These are phyloP conservation scores for Sander lucioperca DNA, from an alignment of 2,113 vertebrate genomes.

Conservation along the genomic window DNA sequence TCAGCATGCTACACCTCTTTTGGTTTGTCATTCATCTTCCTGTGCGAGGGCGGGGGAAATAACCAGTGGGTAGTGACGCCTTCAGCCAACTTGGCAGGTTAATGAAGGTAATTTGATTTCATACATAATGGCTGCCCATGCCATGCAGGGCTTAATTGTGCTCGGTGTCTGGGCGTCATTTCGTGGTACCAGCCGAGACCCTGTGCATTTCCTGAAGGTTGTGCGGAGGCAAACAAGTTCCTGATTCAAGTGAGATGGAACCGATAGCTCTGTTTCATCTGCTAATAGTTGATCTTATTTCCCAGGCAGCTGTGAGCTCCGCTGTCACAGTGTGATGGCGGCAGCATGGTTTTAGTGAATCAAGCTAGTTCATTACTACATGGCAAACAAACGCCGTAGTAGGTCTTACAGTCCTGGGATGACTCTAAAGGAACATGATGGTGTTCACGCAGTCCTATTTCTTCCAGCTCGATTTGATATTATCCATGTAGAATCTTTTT, in stretches of 20 bases:
- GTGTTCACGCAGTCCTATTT: slow-evolving; percentile 34
- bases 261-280: slow-evolving; percentile 67
- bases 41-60: slow-evolving; percentile 78
- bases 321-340: slow-evolving; percentile 60
- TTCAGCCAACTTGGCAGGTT: slow-evolving; percentile 98
- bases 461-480: slow-evolving; percentile 43
- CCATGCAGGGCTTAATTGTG: slow-evolving; percentile 88
- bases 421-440: slow-evolving; percentile 67
- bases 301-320: slow-evolving; percentile 66
- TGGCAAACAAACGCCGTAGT: slow-evolving; percentile 76
- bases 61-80: slow-evolving; percentile 94
- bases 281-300: slow-evolving; percentile 77
- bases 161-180: slow-evolving; percentile 87
- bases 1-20: slow-evolving; percentile 92
- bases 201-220: slow-evolving; percentile 69
- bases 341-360: slow-evolving; percentile 65
- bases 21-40: slow-evolving; percentile 92
- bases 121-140: slow-evolving; percentile 92
- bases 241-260: slow-evolving; percentile 71
- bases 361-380: slow-evolving; percentile 76
- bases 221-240: slow-evolving; percentile 75
- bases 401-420: slow-evolving; percentile 56
- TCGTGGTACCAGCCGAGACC: slow-evolving; percentile 79
- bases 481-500: slow-evolving; percentile 15
- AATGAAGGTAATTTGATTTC: slow-evolving; percentile 98